Evolutionary conservation across 2,113 vertebrate species (phyloP).

Genomic region (Pedionomus torquatus): DNA sequence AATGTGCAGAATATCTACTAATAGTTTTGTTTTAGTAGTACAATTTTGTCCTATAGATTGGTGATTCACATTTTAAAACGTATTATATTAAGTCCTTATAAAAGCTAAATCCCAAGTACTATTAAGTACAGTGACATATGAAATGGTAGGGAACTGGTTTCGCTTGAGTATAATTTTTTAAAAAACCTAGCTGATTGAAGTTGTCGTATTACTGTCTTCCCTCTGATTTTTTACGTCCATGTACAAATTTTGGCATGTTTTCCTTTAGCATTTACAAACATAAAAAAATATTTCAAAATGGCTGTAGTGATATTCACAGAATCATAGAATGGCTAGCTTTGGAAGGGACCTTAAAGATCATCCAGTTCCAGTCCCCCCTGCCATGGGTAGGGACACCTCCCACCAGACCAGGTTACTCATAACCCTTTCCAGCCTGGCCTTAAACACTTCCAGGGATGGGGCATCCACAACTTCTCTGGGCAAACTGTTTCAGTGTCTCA

Average conservation of each 20-base stretch:
- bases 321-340: not conserved
- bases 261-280: constrained; percentile 9
- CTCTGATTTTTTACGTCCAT: not conserved
- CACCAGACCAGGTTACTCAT: not conserved
- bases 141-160: not conserved
- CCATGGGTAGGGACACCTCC: not conserved
- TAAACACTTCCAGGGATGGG: not conserved
- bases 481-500: not conserved
- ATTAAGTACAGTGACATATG: not conserved
- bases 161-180: not conserved
- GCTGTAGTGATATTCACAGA: not conserved
- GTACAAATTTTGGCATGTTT: not conserved
- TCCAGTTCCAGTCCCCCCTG: not conserved
- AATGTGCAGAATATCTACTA: not conserved
- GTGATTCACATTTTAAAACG: not conserved
- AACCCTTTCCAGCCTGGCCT: not conserved
- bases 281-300: not conserved
- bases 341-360: not conserved
- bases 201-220: not conserved
- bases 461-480: not conserved
- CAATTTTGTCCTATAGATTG: not conserved
- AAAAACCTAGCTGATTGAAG: not conserved
- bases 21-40: not conserved
- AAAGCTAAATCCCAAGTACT: not conserved
- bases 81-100: not conserved